These are phyloP conservation scores for Indicator maculatus DNA, from an alignment of 2,113 vertebrate species.

Conservation along the genomic window DNA sequence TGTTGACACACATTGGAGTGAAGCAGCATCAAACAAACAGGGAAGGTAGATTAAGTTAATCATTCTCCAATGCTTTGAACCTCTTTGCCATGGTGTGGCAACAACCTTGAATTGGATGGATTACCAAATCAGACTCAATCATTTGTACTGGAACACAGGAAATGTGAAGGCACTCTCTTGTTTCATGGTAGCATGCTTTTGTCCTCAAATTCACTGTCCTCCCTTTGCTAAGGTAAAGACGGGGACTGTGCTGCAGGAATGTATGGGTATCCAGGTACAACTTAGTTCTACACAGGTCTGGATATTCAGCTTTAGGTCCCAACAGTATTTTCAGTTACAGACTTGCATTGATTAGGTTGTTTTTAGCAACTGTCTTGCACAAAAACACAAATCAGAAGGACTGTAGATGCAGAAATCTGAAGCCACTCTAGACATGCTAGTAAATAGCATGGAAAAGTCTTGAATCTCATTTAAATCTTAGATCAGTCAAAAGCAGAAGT, in stretches of 20 bases:
- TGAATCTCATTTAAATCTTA: background rate
- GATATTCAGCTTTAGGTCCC: background rate
- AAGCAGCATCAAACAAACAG: constrained; percentile 53
- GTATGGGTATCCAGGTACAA: background rate
- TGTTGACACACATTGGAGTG: constrained; percentile 35
- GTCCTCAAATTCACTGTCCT: background rate
- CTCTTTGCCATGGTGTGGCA: background rate
- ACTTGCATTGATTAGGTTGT: background rate
- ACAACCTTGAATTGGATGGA: constrained; percentile 58
- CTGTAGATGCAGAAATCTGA: background rate
- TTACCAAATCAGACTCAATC: constrained; percentile 58
- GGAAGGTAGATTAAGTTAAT: constrained; percentile 68
- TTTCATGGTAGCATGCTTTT: background rate
- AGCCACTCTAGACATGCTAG: background rate
- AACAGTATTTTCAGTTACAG: background rate
- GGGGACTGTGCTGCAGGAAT: background rate
- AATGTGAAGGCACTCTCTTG: background rate
- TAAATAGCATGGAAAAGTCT: background rate
- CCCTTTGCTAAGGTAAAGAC: background rate
- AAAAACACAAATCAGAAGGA: too few species aligned
- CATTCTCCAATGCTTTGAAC: constrained; percentile 35
- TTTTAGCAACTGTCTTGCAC: too few species aligned
- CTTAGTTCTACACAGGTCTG: background rate
- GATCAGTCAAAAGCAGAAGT: background rate
- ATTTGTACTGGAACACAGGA: constrained; percentile 34